phyloP scores from a whole-genome alignment of 2,113 vertebrate genomes.

The Axis porcinus region DNA sequence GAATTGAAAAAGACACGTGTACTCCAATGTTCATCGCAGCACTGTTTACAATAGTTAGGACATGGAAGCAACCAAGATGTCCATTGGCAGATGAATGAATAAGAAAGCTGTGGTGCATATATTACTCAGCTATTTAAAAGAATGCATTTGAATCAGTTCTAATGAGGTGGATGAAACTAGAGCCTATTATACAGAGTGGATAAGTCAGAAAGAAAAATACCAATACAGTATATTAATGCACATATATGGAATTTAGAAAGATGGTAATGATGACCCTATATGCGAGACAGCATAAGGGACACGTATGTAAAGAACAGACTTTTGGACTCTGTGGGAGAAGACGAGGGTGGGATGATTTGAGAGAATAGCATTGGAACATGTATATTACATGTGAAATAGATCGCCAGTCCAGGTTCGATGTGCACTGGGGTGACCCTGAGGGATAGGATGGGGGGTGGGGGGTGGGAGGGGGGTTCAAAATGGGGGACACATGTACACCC shows the following conservation, averaged over 20 bases:
- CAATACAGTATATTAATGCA: background rate
- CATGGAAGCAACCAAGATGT: background rate
- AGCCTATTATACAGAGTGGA: too few relatives aligned
- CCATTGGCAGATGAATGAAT: background rate
- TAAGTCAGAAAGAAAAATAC: too few relatives aligned
- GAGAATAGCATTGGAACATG: background rate
- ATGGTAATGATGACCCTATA: background rate
- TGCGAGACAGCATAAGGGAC: background rate
- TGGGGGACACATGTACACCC: background rate
- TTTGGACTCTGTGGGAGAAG: background rate
- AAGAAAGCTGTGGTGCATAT: background rate
- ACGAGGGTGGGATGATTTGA: background rate
- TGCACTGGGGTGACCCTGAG: background rate
- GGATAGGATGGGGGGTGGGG: background rate
- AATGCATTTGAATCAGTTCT: too few relatives aligned
- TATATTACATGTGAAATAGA: background rate
- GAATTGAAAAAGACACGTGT: background rate
- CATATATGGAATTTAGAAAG: background rate
- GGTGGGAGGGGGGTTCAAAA: background rate
- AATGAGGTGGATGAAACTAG: too few relatives aligned
- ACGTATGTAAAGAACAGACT: background rate
- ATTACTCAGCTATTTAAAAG: background rate
- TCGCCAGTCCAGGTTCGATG: background rate
- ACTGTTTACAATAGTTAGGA: background rate
- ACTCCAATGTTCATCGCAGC: background rate